Evolutionary conservation across 2,888 invertebrate species (phyloP).

Genomic region (Hyppa rectilinea): DNA sequence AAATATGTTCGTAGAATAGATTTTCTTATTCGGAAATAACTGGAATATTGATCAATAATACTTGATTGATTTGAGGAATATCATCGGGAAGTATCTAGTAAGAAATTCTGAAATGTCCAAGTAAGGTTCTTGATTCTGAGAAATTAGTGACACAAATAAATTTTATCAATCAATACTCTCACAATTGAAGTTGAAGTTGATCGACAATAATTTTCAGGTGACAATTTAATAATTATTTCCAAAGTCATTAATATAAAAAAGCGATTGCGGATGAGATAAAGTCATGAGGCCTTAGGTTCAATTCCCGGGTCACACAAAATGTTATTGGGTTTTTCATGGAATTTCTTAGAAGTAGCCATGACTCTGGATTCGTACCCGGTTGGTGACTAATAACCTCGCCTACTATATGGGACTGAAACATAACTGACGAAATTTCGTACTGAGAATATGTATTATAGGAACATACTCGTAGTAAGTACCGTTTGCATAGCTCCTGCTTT

Average conservation of each 20-base stretch:
- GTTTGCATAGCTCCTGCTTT: no score
- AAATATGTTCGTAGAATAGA: not conserved
- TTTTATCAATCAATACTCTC: not conserved
- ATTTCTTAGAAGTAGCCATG: no score
- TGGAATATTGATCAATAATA: not conserved
- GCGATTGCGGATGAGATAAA: no score
- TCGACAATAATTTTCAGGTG: not conserved
- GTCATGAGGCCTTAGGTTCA: no score
- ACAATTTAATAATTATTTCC: not conserved
- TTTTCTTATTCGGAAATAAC: not conserved
- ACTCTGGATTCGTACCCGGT: no score
- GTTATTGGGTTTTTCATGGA: no score
- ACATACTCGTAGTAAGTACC: no score
- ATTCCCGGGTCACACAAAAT: no score
- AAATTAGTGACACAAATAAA: accelerated
- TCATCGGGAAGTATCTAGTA: not conserved
- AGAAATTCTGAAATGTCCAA: not conserved
- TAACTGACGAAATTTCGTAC: no score
- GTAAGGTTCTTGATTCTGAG: not conserved
- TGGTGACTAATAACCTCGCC: no score
- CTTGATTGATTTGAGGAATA: not conserved
- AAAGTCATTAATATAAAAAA: not conserved
- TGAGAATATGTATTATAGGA: no score
- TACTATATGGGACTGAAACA: no score
- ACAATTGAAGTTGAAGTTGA: not conserved